Base-by-base conservation (phyloP, 2,888 invertebrate species). In the Drosophila buzzatii region DNA sequence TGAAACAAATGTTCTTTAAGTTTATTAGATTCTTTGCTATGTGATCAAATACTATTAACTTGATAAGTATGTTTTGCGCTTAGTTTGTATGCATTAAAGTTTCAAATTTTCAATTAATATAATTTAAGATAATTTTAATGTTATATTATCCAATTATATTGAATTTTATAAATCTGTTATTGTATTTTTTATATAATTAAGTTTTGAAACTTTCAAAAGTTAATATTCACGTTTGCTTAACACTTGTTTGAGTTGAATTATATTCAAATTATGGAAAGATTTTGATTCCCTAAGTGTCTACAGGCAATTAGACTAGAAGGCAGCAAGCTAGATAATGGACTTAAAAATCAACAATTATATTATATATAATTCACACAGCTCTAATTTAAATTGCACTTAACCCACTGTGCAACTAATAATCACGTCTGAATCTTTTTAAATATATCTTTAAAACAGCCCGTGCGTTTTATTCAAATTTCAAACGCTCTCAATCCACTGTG, bases 401-500 rank as follows among this genome's bases (percentile, higher is more conserved):
- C 27, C n/a, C 27, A 31, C 31, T 49, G 10, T 8, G 6, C 47
- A n/a, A 8, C 8, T 16, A 23, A 16, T 20, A 41, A 20, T 2
- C 2, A 10, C 2, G 16, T 23, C 12, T 3, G 27, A 27, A 16
- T 16, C 14, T 27, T 7, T 16, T 23, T 16, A 1, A 16, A 16
- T 7, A 27, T 47, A 16, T 27, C 3, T n/a, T 9, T 9, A 27
- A n/a, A 31, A 2, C 5, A 16, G 5, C 31, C 10, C 7, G 2
- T 6, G 31, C 3, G 8, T 47, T 27, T 23, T 8, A 23, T 23
- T 55, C 6, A 0, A 16, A 16, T 33, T 42, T 39, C 2, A 18
- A 8, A 6, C 14, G 12, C 10, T 10, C 16, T 51, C 14, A 20
- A 8, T 42, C 51, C 75, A 83, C 78, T 73, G 68, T 73, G 49